phyloP scores from a whole-genome alignment of 2,888 invertebrate species.

The Malachius bipustulatus region DNA sequence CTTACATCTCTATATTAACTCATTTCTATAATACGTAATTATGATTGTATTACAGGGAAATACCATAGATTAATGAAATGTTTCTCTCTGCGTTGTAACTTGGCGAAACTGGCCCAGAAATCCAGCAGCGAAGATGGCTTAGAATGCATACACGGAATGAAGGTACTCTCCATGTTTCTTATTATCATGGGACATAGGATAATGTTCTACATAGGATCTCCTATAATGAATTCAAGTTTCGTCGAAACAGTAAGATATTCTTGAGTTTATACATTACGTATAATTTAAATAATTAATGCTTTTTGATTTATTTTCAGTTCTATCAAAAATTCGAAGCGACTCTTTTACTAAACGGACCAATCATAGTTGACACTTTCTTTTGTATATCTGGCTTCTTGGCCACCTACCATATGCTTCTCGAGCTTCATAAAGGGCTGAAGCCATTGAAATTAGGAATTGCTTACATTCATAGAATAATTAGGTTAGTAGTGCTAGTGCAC shows the following conservation, averaged over 20 bases:
- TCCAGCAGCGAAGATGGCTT: slow-evolving; percentile 22
- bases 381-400: slow-evolving; percentile 58
- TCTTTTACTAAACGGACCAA: slow-evolving; percentile 51
- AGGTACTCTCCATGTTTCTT: slow-evolving; percentile 27
- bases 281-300: background rate
- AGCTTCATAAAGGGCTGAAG: slow-evolving; percentile 48
- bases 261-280: background rate
- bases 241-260: slow-evolving; percentile 26
- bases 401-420: slow-evolving; percentile 49
- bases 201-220: slow-evolving; percentile 29
- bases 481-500: too few relatives aligned
- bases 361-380: slow-evolving; percentile 57
- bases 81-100: slow-evolving; percentile 26
- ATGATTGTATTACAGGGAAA: slow-evolving; percentile 25
- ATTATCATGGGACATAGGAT: slow-evolving; percentile 29
- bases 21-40: too few relatives aligned
- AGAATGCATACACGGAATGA: slow-evolving; percentile 28
- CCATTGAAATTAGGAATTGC: slow-evolving; percentile 47
- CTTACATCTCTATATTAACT: too few relatives aligned
- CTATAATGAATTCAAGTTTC: slow-evolving; percentile 26
- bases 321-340: slow-evolving; percentile 26
- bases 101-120: slow-evolving; percentile 23
- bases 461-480: slow-evolving; percentile 51
- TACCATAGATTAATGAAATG: slow-evolving; percentile 23
- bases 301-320: slow-evolving; percentile 18